phyloP scores from a whole-genome alignment of 2,797 vertebrate genomes.

The Anas bernieri region DNA sequence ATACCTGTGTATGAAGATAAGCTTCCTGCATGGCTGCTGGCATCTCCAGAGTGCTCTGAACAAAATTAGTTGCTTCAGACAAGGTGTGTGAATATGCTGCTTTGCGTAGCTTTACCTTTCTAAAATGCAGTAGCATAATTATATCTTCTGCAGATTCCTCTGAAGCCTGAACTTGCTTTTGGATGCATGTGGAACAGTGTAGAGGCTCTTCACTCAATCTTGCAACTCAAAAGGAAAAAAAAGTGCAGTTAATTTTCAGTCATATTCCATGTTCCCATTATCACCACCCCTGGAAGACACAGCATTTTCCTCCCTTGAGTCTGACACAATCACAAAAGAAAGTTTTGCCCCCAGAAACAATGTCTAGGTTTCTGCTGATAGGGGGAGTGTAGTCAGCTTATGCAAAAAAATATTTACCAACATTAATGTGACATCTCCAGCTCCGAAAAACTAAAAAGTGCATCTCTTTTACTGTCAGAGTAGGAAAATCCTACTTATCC shows the following conservation, averaged over 20 bases:
- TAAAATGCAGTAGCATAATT: neutral
- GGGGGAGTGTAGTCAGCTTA: neutral
- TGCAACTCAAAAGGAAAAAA: neutral
- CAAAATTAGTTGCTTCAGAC: neutral
- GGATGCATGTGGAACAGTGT: neutral
- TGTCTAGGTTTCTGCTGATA: neutral
- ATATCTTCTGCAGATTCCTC: neutral
- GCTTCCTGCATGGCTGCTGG: neutral
- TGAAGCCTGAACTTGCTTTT: neutral
- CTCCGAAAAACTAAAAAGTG: neutral
- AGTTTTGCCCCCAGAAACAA: neutral
- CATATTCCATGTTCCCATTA: neutral
- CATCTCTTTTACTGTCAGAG: neutral
- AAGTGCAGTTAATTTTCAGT: neutral
- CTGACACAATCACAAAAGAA: neutral
- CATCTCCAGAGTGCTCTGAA: neutral
- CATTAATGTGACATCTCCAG: neutral
- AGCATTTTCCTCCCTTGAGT: neutral
- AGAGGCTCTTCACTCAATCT: neutral
- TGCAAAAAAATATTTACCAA: neutral
- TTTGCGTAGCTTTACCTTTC: neutral
- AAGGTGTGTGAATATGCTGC: neutral
- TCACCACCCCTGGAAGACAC: neutral
- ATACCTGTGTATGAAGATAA: neutral
- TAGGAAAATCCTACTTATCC: neutral